Conservation (phyloP, 2,888 invertebrate species). For the Orthosia gracilis region DNA sequence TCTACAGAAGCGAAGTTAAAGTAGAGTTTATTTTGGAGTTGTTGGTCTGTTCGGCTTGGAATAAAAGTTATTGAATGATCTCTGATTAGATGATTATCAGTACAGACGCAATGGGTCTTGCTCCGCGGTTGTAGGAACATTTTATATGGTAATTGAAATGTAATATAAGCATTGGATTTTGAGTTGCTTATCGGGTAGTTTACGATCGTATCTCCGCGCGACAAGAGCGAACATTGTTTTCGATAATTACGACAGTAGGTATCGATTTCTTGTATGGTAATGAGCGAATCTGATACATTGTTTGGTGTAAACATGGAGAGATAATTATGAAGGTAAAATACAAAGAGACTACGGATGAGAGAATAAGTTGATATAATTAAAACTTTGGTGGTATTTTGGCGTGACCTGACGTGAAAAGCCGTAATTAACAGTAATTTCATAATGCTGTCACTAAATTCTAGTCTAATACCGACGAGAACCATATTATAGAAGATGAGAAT, state of each 20-base stretch:
- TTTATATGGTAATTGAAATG: slow-evolving; percentile 91
- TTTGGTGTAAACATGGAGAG: slow-evolving; percentile 52
- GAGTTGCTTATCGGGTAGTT: slow-evolving; percentile 85
- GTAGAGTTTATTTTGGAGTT: slow-evolving; percentile 70
- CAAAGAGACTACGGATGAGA: slow-evolving; percentile 36
- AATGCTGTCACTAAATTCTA: background rate
- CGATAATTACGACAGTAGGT: slow-evolving; percentile 81
- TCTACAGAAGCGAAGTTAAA: slow-evolving; percentile 73
- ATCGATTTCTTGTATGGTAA: slow-evolving; percentile 85
- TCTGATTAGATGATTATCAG: slow-evolving; percentile 91
- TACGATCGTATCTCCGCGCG: slow-evolving; percentile 74
- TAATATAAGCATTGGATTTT: slow-evolving; percentile 86
- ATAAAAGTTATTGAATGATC: slow-evolving; percentile 90
- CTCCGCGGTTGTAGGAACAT: slow-evolving; percentile 83
- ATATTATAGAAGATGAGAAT: background rate
- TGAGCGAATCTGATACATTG: slow-evolving; percentile 77
- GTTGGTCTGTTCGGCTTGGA: slow-evolving; percentile 76
- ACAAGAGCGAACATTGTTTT: slow-evolving; percentile 74
- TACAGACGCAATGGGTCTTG: slow-evolving; percentile 83
- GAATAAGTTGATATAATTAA: slow-evolving; percentile 32
- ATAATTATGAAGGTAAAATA: slow-evolving; percentile 56
- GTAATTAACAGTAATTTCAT: background rate
- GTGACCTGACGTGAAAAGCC: slow-evolving; percentile 19
- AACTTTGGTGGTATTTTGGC: slow-evolving; percentile 22
- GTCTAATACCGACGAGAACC: background rate